Base-by-base conservation (phyloP, 2,797 vertebrate genomes). In the Pelobates cultripes region DNA sequence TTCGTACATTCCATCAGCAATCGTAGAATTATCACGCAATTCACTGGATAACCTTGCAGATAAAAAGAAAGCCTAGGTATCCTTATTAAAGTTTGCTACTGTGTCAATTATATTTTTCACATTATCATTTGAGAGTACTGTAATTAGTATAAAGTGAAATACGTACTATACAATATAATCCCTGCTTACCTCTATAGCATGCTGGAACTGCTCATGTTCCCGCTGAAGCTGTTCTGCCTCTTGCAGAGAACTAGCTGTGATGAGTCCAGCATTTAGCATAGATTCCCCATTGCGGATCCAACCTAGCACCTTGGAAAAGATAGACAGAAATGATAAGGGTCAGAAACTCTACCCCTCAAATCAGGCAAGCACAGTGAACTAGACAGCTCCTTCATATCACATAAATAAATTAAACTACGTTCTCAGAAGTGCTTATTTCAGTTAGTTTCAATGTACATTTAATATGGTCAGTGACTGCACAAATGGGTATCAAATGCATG, bases 271-370 rank as follows among this genome's bases (percentile, higher is more conserved):
- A 1, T 99, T 99, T 73, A 99, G 88, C 98, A 99, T 99, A 0
- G 98, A 99, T 89, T 99, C 98, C 0, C 98, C 98, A 0, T 99
- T 99, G 84, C 98, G 95, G 85, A 99, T 99, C 98, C 98, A 99
- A 61, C 98, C 98, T 84, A 99, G 92, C 81, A 99, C 98, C 98
- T 99, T 87, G 17, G 89, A 89, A 0, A 42, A 5, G 64, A 82
- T 13, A 87, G 9, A 79, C 40, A 43, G n/a, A n/a, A 68, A 69
- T 2, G n/a, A 75, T 66, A 47, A 51, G 10, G n/a, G 17, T 28
- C 4, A 44, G 43, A 64, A 64, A 76, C 17, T 63, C 43, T 76
- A 47, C 60, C n/a, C 60, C 28, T 47, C 42, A 63, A 43, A 63
- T n/a, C 43, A 76, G 60, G 66, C n/a, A 43, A 44, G 73, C 17